These are phyloP conservation scores for Syngnathus typhle DNA, from an alignment of 2,113 vertebrate genomes.

Conservation along the genomic window DNA sequence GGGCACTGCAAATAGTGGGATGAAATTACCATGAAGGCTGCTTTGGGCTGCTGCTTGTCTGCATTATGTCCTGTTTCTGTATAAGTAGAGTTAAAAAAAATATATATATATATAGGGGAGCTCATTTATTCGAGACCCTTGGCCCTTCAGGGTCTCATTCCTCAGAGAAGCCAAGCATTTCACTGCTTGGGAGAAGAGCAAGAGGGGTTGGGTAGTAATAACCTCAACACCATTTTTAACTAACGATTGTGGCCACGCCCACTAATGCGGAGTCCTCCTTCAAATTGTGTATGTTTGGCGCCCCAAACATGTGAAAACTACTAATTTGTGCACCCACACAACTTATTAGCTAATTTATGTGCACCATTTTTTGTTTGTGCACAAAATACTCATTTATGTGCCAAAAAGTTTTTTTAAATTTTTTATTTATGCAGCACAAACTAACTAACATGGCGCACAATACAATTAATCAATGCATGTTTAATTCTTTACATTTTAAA, in stretches of 20 bases:
- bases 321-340: too few relatives aligned
- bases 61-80: slow-evolving; percentile 25
- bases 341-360: too few relatives aligned
- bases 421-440: too few relatives aligned
- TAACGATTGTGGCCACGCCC: slow-evolving; percentile 41
- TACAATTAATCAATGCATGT: too few relatives aligned
- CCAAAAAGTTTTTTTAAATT: too few relatives aligned
- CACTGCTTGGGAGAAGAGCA: slow-evolving; percentile 29
- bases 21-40: slow-evolving; percentile 43
- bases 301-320: background rate
- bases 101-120: slow-evolving; percentile 34
- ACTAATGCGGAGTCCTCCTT: background rate
- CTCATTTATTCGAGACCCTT: slow-evolving; percentile 52
- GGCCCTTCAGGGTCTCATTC: slow-evolving; percentile 49
- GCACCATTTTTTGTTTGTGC: too few relatives aligned
- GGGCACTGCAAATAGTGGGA: slow-evolving; percentile 37
- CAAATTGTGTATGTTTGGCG: background rate
- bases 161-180: slow-evolving; percentile 53
- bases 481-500: too few relatives aligned
- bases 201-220: slow-evolving; percentile 4
- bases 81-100: slow-evolving; percentile 8
- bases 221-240: slow-evolving; percentile 24
- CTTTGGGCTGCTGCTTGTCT: slow-evolving; percentile 26
- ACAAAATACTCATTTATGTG: too few relatives aligned
- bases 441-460: too few relatives aligned